Conservation (phyloP, 2,113 vertebrate genomes). For the Podarcis cretensis region DNA sequence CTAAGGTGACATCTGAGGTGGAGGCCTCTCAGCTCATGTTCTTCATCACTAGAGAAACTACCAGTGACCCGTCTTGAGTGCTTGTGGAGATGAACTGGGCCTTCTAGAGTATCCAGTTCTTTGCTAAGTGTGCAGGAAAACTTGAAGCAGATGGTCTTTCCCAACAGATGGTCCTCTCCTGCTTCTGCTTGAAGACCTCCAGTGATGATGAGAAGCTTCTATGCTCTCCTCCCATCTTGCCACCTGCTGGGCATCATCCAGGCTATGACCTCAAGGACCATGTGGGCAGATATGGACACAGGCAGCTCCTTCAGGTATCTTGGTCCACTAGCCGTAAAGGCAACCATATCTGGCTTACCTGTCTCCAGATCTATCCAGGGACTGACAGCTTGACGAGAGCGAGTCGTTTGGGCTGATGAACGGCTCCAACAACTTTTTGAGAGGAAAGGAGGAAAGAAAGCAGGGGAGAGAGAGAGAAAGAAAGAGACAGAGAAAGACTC, state of each 20-base stretch:
- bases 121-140: no score
- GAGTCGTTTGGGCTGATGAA: conserved; percentile 87
- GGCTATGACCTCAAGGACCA: neutral
- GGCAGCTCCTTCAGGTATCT: neutral
- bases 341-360: conserved; percentile 73
- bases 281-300: neutral
- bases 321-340: neutral
- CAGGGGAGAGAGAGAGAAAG: neutral
- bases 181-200: neutral
- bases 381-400: conserved; percentile 90
- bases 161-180: neutral
- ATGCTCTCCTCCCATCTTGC: neutral
- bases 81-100: no score
- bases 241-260: neutral
- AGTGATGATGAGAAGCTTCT: neutral
- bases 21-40: no score
- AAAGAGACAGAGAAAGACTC: neutral
- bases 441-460: neutral
- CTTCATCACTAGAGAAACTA: neutral
- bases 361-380: conserved; percentile 81
- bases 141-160: no score
- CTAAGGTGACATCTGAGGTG: neutral
- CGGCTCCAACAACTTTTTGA: conserved; percentile 84
- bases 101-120: no score
- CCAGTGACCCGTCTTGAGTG: no score